phyloP scores from a whole-genome alignment of 2,888 invertebrate species.

The Euzophera pinguis region DNA sequence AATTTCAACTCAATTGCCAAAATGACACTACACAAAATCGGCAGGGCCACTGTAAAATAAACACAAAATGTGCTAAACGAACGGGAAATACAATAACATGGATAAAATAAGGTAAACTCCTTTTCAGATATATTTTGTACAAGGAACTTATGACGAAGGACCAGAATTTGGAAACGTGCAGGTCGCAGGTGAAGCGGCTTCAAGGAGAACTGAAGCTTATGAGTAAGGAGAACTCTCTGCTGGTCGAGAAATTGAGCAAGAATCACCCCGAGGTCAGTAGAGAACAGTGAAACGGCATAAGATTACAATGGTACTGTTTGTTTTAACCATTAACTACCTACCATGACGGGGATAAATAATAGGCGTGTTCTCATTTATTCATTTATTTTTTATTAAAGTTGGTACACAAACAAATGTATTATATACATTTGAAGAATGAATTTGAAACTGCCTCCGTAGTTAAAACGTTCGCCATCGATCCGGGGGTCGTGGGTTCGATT shows the following conservation, averaged over 20 bases:
- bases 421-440: too few relatives aligned
- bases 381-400: too few relatives aligned
- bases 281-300: neutral
- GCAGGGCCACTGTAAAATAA: slow-evolving; percentile 14
- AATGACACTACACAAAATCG: neutral
- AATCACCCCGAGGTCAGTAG: slow-evolving; percentile 46
- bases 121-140: slow-evolving; percentile 81
- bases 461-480: too few relatives aligned
- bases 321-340: too few relatives aligned
- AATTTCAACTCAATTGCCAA: neutral
- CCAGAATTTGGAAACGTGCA: slow-evolving; percentile 80
- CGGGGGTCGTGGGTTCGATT: too few relatives aligned
- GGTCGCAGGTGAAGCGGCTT: slow-evolving; percentile 80
- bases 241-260: slow-evolving; percentile 75
- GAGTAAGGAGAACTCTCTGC: slow-evolving; percentile 79
- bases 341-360: too few relatives aligned
- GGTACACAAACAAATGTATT: too few relatives aligned
- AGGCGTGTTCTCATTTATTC: too few relatives aligned
- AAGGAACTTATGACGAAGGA: slow-evolving; percentile 83
- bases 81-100: slow-evolving; percentile 33
- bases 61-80: slow-evolving; percentile 24
- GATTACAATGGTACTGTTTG: too few relatives aligned
- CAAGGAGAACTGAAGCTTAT: slow-evolving; percentile 83
- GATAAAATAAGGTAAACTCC: slow-evolving; percentile 43
- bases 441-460: too few relatives aligned